These are phyloP conservation scores for Tenrec ecaudatus DNA, from an alignment of 2,113 vertebrate species.

Conservation along the genomic window DNA sequence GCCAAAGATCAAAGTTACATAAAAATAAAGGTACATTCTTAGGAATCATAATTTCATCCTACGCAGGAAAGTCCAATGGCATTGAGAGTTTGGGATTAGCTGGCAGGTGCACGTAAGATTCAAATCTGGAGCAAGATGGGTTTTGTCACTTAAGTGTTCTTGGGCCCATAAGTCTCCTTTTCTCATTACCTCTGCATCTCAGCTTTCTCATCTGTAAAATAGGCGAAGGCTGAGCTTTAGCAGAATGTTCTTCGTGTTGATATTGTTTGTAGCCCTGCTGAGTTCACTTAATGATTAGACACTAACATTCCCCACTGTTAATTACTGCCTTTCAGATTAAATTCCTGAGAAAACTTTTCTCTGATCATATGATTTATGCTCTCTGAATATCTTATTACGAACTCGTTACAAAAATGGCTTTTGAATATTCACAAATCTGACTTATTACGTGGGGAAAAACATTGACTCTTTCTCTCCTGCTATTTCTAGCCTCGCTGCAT, in stretches of 20 bases:
- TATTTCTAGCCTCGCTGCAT: neutral
- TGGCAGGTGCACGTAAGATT: neutral
- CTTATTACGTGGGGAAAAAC: neutral
- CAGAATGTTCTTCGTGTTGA: neutral
- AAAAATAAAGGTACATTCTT: neutral
- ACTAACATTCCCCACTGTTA: neutral
- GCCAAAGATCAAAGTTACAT: neutral
- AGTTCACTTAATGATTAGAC: neutral
- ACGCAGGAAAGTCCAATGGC: neutral
- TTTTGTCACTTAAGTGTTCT: neutral
- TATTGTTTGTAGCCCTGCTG: neutral
- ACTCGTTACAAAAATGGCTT: neutral
- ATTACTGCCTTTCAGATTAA: conserved; percentile 9
- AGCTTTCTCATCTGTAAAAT: conserved; percentile 7
- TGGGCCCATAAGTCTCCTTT: neutral
- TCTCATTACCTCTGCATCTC: neutral
- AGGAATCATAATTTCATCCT: neutral
- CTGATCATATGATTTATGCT: neutral
- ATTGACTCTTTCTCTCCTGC: neutral
- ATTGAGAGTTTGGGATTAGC: neutral
- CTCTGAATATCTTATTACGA: neutral
- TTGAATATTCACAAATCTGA: neutral
- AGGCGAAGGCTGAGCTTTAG: neutral
- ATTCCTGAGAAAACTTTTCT: neutral
- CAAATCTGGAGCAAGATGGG: neutral